A percentile compares a stretch with the other conserved stretches of the same genome.
Conservation (phyloP, 2,888 invertebrate genomes). For the Stenodera caucasica region DNA sequence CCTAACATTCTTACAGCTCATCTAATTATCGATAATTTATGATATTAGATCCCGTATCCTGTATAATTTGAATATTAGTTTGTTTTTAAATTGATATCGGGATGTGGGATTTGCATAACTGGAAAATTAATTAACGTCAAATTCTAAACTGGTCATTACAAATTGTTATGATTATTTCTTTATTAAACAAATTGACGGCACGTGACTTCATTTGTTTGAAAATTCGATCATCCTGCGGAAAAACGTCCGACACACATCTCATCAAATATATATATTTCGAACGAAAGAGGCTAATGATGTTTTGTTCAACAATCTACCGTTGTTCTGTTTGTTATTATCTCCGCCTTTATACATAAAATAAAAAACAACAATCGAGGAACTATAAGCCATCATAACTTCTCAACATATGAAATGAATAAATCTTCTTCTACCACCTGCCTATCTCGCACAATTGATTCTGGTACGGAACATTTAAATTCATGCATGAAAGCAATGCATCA, state of each 20-base stretch:
- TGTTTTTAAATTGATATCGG: background rate
- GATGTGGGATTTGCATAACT: background rate
- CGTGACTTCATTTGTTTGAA: too few relatives aligned
- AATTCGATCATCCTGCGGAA: too few relatives aligned
- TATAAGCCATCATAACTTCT: background rate
- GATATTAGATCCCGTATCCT: background rate
- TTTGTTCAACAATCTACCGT: constrained; percentile 28
- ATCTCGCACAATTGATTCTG: background rate
- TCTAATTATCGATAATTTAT: background rate
- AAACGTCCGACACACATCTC: constrained; percentile 40
- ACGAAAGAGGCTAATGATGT: constrained; percentile 39
- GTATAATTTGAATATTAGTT: background rate
- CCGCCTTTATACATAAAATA: background rate
- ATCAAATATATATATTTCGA: constrained; percentile 25
- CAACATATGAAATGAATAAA: background rate
- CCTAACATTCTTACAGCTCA: too few relatives aligned
- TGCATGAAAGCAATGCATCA: background rate
- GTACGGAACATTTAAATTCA: background rate
- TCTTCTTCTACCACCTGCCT: background rate
- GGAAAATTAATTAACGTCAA: background rate
- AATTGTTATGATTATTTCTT: constrained; percentile 3
- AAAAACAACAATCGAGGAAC: background rate
- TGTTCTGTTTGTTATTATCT: background rate
- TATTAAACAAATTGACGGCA: background rate
- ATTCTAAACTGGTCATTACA: background rate